A percentile compares a stretch with the other conserved stretches of the same genome.
Evolutionary conservation across 2,888 invertebrate species (phyloP).

Genomic region (Zonitis immaculata): DNA sequence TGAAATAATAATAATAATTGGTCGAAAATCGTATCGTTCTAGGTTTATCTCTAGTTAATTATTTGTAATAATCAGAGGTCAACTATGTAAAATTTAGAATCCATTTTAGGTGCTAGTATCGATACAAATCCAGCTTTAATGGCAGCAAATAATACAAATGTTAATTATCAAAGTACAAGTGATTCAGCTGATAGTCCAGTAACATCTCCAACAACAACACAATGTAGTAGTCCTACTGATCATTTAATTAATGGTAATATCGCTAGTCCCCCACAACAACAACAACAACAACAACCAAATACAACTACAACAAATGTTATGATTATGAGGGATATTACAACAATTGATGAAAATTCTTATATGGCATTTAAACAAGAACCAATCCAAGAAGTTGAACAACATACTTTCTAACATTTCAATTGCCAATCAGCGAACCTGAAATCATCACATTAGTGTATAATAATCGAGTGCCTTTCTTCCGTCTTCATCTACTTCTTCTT

Average conservation of each 20-base stretch:
- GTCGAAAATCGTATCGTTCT: too few relatives aligned
- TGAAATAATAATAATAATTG: too few relatives aligned
- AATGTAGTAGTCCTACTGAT: constrained; percentile 45
- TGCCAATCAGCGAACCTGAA: too few relatives aligned
- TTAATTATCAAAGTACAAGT: constrained; percentile 54
- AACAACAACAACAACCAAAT: constrained; percentile 24
- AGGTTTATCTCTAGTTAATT: too few relatives aligned
- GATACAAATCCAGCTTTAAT: constrained; percentile 45
- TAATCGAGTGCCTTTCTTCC: constrained; percentile 5
- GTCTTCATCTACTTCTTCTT: too few relatives aligned
- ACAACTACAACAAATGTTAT: constrained; percentile 43
- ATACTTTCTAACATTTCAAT: too few relatives aligned
- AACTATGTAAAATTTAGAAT: constrained; percentile 33
- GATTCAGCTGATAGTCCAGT: constrained; percentile 55
- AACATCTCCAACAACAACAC: constrained; percentile 50
- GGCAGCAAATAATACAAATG: constrained; percentile 37
- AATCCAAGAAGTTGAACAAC: constrained; percentile 49
- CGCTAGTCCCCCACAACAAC: constrained; percentile 44
- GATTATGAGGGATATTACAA: constrained; percentile 50
- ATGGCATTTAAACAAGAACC: constrained; percentile 55
- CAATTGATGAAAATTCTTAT: constrained; percentile 45
- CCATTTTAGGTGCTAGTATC: constrained; percentile 49
- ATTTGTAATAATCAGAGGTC: too few relatives aligned
- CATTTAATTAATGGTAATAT: constrained; percentile 46
- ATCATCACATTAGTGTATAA: constrained; percentile 11